Evolutionary conservation across 2,888 invertebrate species (phyloP).

Genomic region (Noctua janthina): DNA sequence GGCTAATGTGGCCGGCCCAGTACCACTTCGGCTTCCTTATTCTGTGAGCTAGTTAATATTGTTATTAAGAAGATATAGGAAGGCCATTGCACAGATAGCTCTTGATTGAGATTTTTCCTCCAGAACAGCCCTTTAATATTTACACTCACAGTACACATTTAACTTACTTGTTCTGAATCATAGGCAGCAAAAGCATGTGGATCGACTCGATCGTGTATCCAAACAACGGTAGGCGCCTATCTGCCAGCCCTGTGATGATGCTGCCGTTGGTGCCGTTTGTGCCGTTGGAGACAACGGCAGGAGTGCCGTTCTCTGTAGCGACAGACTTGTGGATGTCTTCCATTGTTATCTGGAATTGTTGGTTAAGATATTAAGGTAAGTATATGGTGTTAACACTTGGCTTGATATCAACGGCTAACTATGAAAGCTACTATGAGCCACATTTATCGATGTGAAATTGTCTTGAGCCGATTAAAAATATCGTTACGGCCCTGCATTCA

Average conservation of each 20-base stretch:
- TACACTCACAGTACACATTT: no score
- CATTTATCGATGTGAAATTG: background rate
- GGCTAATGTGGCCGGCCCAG: no score
- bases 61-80: no score
- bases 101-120: no score
- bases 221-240: conserved; percentile 96
- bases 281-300: conserved; percentile 73
- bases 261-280: conserved; percentile 72
- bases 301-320: conserved; percentile 72
- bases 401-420: background rate
- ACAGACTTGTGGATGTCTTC: conserved; percentile 93
- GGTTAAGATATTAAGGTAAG: background rate
- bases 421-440: background rate
- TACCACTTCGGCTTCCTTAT: no score
- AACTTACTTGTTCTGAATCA: conserved; percentile 96
- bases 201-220: conserved; percentile 99
- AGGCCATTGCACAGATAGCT: no score
- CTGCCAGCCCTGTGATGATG: conserved; percentile 91
- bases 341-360: conserved; percentile 93
- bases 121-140: no score
- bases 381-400: background rate
- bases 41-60: no score
- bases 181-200: conserved; percentile 97
- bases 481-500: background rate
- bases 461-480: background rate